These are phyloP conservation scores for Pluvialis apricaria DNA, from an alignment of 2,113 vertebrate genomes.

Conservation along the genomic window DNA sequence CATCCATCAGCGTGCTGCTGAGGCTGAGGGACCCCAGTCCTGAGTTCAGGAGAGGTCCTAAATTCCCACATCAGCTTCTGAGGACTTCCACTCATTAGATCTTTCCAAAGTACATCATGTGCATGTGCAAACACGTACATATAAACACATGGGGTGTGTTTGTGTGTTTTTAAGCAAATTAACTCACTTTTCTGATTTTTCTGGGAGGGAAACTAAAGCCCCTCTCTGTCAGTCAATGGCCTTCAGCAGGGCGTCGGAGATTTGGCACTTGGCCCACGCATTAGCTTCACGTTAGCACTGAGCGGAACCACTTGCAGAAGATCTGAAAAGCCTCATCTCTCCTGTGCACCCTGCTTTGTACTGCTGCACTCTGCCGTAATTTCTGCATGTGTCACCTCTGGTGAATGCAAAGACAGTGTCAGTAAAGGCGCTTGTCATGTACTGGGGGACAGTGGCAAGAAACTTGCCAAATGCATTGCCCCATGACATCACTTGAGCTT, in stretches of 20 bases:
- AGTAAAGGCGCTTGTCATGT: not conserved
- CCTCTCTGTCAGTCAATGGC: not conserved
- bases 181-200: not conserved
- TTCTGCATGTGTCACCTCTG: not conserved
- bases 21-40: not conserved
- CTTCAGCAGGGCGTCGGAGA: not conserved
- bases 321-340: not conserved
- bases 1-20: not conserved
- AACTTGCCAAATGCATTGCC: not conserved
- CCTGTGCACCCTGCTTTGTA: not conserved
- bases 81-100: not conserved
- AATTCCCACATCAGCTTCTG: not conserved
- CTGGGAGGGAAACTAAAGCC: not conserved
- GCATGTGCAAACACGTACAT: not conserved
- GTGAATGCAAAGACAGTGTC: not conserved
- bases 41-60: not conserved
- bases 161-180: not conserved
- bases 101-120: not conserved
- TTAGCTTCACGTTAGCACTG: not conserved
- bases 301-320: not conserved
- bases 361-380: not conserved
- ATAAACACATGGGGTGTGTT: rapidly evolving
- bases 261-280: not conserved
- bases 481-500: not conserved
- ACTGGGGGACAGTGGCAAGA: not conserved